A percentile compares a stretch with the other conserved stretches of the same genome.
These are phyloP conservation scores for Aythya baeri DNA, from an alignment of 2,113 vertebrate genomes.

Conservation along the genomic window DNA sequence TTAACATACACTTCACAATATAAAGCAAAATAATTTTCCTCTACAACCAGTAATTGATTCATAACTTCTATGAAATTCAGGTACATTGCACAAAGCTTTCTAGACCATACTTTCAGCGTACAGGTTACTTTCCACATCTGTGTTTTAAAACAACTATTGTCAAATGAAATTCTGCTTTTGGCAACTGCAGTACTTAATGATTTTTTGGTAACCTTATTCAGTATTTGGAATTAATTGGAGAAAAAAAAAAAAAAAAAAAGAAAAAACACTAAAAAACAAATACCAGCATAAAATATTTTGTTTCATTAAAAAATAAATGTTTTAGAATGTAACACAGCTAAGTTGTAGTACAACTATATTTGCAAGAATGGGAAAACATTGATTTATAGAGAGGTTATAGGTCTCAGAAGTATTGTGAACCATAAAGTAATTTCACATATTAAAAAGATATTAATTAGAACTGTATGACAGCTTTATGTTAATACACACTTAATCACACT, in stretches of 20 bases:
- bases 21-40: neutral
- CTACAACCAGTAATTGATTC: neutral
- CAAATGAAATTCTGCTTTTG: neutral
- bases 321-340: neutral
- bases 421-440: neutral
- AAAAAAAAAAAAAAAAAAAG: neutral
- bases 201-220: neutral
- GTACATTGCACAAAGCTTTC: neutral
- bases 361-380: neutral
- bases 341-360: neutral
- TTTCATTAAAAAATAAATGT: neutral
- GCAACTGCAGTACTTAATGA: neutral
- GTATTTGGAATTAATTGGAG: neutral
- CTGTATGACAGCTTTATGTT: neutral
- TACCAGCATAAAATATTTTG: neutral
- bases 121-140: neutral
- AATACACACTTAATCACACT: neutral
- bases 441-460: slow-evolving; percentile 8
- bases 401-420: neutral
- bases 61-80: neutral
- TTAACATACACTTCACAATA: neutral
- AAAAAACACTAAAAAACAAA: neutral
- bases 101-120: neutral
- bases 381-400: neutral
- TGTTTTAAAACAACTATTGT: neutral